Evolutionary conservation across 2,113 vertebrate genomes (phyloP).

Genomic region (Centropus unirufus): DNA sequence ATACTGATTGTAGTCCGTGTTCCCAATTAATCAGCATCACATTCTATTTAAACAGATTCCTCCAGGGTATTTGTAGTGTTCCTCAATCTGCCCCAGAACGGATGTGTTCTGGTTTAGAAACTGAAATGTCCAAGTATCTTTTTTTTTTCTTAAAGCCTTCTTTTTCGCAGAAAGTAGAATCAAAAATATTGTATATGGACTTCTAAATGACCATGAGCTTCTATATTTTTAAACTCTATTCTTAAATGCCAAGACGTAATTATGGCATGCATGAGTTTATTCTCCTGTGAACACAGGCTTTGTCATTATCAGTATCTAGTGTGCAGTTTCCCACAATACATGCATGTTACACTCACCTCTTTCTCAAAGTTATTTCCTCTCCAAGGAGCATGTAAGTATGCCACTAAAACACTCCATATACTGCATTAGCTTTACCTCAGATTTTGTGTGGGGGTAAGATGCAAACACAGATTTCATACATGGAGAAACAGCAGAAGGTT

Average conservation of each 20-base stretch:
- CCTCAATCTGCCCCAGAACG: conserved; percentile 33
- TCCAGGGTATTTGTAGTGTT: conserved; percentile 30
- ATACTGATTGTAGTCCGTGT: neutral
- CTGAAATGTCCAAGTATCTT: neutral
- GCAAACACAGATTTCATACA: neutral
- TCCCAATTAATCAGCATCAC: conserved; percentile 52
- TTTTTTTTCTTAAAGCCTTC: neutral
- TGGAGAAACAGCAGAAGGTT: neutral
- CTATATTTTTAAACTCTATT: neutral
- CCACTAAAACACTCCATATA: neutral
- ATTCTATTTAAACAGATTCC: conserved; percentile 56
- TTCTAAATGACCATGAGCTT: neutral
- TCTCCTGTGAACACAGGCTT: neutral
- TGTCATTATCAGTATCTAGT: neutral
- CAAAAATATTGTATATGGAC: neutral
- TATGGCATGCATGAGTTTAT: neutral
- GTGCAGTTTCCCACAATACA: neutral
- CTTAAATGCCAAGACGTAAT: neutral
- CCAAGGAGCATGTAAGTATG: neutral
- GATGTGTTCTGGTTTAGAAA: conserved; percentile 40
- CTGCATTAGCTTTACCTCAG: neutral
- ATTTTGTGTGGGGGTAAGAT: neutral
- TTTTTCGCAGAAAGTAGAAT: neutral
- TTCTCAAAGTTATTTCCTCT: conserved; percentile 39
- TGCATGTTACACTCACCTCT: neutral